Percentiles rank a stretch among this genome's conserved stretches.
Evolutionary conservation across 2,888 invertebrate genomes (phyloP).

Genomic region (Tachystola acroxantha): DNA sequence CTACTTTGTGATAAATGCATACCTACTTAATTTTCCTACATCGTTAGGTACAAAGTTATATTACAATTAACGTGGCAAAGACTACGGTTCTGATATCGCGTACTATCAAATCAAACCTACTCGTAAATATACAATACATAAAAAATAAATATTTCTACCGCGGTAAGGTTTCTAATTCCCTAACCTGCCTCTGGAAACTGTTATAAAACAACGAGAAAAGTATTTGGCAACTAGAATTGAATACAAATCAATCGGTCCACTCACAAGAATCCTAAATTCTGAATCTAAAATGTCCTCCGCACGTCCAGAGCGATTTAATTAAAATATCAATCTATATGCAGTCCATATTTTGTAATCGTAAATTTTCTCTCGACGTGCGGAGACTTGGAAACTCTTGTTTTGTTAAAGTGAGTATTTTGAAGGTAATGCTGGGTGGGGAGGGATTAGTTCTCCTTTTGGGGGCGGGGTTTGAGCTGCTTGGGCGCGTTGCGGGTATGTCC

Average conservation of each 20-base stretch:
- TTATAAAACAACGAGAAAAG: slow-evolving; percentile 50
- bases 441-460: slow-evolving; percentile 74
- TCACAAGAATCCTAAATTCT: slow-evolving; percentile 52
- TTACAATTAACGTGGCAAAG: slow-evolving; percentile 24
- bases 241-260: slow-evolving; percentile 61
- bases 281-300: slow-evolving; percentile 22
- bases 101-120: slow-evolving; percentile 43
- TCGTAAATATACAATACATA: slow-evolving; percentile 42
- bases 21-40: slow-evolving; percentile 24
- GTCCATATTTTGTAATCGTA: slow-evolving; percentile 20
- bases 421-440: slow-evolving; percentile 45
- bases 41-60: slow-evolving; percentile 23
- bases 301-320: slow-evolving; percentile 46
- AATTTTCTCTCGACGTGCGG: slow-evolving; percentile 45
- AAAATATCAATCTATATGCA: slow-evolving; percentile 22
- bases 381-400: slow-evolving; percentile 27
- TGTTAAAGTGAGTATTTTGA: slow-evolving; percentile 64
- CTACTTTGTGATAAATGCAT: slow-evolving; percentile 60
- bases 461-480: slow-evolving; percentile 77
- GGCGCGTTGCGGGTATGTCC: slow-evolving; percentile 65
- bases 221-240: slow-evolving; percentile 74
- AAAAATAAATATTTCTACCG: slow-evolving; percentile 65
- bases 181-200: slow-evolving; percentile 61
- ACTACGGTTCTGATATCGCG: slow-evolving; percentile 29
- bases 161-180: slow-evolving; percentile 52